Conservation (phyloP, 1,140 invertebrate species). For the Dendroctonus ponderosae region DNA sequence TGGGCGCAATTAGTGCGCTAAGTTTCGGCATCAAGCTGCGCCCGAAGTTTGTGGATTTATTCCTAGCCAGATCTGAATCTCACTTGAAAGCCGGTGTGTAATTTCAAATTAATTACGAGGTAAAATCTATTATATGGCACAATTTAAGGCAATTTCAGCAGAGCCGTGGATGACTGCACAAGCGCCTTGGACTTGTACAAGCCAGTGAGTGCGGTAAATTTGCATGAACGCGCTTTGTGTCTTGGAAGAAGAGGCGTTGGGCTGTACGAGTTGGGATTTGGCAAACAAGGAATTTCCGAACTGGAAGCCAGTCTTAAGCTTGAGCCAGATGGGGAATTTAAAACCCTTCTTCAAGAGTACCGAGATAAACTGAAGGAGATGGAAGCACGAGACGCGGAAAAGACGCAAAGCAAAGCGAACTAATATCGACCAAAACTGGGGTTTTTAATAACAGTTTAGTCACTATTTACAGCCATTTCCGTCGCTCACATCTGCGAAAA, state of each 20-base stretch:
- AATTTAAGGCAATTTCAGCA: conserved; percentile 40
- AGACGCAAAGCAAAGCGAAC: no score
- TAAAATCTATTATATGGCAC: background rate
- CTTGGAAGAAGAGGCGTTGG: conserved; percentile 70
- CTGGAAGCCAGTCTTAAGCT: conserved; percentile 70
- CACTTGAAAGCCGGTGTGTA: conserved; percentile 71
- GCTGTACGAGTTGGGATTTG: conserved; percentile 67
- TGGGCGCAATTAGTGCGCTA: conserved; percentile 79
- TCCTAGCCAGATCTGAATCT: conserved; percentile 71
- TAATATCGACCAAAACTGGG: no score
- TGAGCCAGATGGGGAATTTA: conserved; percentile 27
- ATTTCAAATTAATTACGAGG: background rate
- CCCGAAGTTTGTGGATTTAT: conserved; percentile 71
- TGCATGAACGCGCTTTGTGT: conserved; percentile 65
- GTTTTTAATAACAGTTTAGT: no score
- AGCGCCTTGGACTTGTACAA: conserved; percentile 70
- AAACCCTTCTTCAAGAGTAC: conserved; percentile 22
- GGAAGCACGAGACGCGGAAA: no score
- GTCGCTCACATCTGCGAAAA: no score
- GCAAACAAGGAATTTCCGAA: conserved; percentile 71
- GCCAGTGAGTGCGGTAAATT: conserved; percentile 70
- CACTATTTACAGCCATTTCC: no score
- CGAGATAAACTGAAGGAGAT: background rate
- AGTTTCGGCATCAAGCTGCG: conserved; percentile 74
- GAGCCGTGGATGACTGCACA: conserved; percentile 53